Percentiles rank a stretch among this genome's conserved stretches.
Conservation (phyloP, 2,113 vertebrate species). For the Podiceps cristatus region DNA sequence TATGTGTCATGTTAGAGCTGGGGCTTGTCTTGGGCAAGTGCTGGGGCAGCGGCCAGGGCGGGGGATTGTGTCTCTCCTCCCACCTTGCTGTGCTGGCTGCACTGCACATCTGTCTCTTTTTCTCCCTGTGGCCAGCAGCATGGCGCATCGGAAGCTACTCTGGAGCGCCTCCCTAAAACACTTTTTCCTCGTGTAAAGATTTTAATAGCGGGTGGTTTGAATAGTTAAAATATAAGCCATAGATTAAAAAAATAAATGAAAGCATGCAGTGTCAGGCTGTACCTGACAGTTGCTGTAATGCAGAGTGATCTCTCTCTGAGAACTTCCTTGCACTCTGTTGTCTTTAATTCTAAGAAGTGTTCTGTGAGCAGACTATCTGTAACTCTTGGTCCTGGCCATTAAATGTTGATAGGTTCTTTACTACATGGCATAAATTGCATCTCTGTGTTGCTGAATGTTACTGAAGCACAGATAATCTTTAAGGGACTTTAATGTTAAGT, state of each 20-base stretch:
- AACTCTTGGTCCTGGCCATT: not conserved
- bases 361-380: not conserved
- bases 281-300: not conserved
- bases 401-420: not conserved
- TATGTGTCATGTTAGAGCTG: not conserved
- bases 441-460: not conserved
- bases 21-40: rapidly evolving
- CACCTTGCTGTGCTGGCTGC: not conserved
- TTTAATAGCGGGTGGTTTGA: not conserved
- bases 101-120: not conserved
- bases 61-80: not conserved
- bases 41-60: rapidly evolving
- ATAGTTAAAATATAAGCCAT: not conserved
- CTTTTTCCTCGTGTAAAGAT: not conserved
- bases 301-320: not conserved
- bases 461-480: not conserved
- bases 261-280: not conserved
- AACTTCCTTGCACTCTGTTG: not conserved
- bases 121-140: not conserved
- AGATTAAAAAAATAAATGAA: not conserved
- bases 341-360: not conserved
- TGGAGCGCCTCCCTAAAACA: not conserved
- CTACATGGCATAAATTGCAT: not conserved
- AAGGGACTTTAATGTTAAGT: not conserved
- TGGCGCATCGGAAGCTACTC: not conserved